A percentile compares a stretch with the other conserved stretches of the same genome.
phyloP scores from a whole-genome alignment of 2,797 vertebrate genomes.

The Hirundo rustica region DNA sequence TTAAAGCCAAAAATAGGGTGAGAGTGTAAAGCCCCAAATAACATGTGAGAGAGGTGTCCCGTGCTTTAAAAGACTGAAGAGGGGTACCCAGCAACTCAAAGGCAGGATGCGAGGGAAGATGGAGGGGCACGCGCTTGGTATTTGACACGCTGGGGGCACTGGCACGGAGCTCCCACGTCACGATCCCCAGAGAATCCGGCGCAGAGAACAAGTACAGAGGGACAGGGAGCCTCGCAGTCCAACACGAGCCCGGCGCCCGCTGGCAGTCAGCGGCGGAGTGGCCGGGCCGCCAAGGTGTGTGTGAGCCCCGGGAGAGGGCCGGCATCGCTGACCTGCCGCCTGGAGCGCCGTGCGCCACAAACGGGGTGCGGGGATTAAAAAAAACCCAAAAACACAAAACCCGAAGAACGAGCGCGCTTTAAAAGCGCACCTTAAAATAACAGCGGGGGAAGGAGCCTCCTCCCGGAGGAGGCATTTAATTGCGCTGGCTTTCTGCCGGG shows the following conservation, averaged over 20 bases:
- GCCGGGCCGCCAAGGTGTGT: not conserved
- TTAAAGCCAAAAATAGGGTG: not conserved
- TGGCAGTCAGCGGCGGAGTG: not conserved
- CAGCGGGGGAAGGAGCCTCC: not conserved
- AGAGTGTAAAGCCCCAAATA: not conserved
- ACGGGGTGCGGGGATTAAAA: not conserved
- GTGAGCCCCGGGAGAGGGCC: not conserved
- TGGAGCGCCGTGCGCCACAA: not conserved
- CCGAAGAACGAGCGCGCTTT: not conserved
- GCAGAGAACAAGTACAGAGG: not conserved
- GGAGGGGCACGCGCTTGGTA: not conserved
- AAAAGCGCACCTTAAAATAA: not conserved
- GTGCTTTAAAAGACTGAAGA: not conserved
- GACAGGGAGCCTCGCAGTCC: no score
- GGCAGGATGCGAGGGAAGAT: not conserved
- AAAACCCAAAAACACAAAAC: not conserved
- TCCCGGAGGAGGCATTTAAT: not conserved
- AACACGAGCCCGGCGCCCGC: not conserved
- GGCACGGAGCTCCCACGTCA: not conserved
- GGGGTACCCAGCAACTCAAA: no score
- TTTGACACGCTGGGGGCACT: not conserved
- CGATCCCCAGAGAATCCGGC: rapidly evolving
- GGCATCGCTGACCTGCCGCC: not conserved
- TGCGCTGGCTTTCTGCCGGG: not conserved
- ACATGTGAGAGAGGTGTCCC: not conserved